Conservation (phyloP, 2,113 vertebrate genomes). For the Oceanites oceanicus region DNA sequence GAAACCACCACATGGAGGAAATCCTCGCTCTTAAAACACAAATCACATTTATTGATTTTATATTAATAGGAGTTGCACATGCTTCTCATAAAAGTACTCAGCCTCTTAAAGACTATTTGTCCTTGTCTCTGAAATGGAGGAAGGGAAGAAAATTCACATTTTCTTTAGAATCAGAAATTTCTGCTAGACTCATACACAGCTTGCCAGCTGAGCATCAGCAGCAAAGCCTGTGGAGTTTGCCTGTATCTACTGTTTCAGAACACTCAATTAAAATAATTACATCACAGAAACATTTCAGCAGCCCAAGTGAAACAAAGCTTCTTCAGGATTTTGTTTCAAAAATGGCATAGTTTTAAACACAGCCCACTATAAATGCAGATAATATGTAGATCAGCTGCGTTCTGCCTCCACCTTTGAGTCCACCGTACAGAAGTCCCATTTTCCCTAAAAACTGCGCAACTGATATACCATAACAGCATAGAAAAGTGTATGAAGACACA, state of each 20-base stretch:
- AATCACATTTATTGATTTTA: background rate
- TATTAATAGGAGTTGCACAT: background rate
- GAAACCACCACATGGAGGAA: background rate
- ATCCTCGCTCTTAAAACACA: background rate
- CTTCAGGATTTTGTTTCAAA: background rate
- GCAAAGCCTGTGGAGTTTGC: background rate
- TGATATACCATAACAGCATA: background rate
- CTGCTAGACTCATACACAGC: background rate
- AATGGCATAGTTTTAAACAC: background rate
- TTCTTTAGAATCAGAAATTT: conserved; percentile 36
- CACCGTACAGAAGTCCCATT: background rate
- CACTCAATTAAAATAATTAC: background rate
- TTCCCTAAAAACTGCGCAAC: background rate
- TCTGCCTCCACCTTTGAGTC: background rate
- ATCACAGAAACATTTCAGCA: background rate
- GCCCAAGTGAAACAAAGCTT: background rate
- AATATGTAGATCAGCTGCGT: background rate
- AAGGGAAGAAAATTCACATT: background rate
- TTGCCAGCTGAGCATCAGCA: background rate
- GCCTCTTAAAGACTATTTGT: background rate
- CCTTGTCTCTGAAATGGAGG: conserved; percentile 8
- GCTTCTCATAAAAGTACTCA: background rate
- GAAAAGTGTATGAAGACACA: background rate
- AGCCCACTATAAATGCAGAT: background rate
- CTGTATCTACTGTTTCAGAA: background rate